Evolutionary conservation across 1,140 invertebrate species (phyloP), one percentile per base, ranked within the genome.

Genomic region (Brachionus koreanus): DNA sequence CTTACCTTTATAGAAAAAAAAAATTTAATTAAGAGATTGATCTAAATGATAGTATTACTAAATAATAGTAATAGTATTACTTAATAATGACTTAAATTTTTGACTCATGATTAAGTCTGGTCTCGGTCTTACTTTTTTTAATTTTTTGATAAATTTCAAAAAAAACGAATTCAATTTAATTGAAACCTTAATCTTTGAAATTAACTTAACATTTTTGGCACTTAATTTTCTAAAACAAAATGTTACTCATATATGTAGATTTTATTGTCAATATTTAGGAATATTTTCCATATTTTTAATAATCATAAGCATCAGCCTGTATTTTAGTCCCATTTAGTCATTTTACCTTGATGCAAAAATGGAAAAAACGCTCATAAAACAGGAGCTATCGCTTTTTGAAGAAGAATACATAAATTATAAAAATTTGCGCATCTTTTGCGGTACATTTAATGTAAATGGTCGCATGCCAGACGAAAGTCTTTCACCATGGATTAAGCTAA

Each of bases 401-500:
- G 76, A 79, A 57, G 16, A 79, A 33, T 79, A 79, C 49, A 79
- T 65, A 0, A 79, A 57, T 42, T 79, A 42, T 19, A 65, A 65
- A 57, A 42, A 79, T 42, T 42, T 65, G 25, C 35, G 39, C 19
- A 65, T 79, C 12, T 79, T 43, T 43, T 79, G 76, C 39, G 76
- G 76, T 6, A 79, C 76, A 5, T 79, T 25, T 42, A 79, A 79
- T 65, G 49, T 57, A 33, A 75, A 9, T 89, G 98, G 10, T 95
- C 98, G 88, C 84, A 87, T 52, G 84, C 85, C 23, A 85, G 85
- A 82, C 33, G 76, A 79, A 43, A 61, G 76, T 33, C 33, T 79
- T 13, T 37, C 46, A 19, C 33, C 76, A 85, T 86, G 42, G 61
- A 52, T 82, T 9, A 9, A 12, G 19, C 13, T 49, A 39, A 77